These are phyloP conservation scores for Heterohyrax brucei DNA, from an alignment of 2,797 vertebrate species.

Conservation along the genomic window DNA sequence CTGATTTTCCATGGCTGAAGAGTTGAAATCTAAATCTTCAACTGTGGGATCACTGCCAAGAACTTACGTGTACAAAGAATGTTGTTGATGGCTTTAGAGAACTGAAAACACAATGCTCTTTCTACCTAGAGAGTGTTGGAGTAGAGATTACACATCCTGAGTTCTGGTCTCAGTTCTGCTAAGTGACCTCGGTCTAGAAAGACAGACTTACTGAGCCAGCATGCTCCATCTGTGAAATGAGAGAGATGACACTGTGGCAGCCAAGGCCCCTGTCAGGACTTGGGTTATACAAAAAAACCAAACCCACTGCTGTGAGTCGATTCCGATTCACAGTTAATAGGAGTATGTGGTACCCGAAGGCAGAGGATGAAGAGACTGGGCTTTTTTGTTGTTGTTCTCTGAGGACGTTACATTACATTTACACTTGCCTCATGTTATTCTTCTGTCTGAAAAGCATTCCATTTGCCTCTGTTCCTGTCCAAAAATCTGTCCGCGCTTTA, in stretches of 20 bases:
- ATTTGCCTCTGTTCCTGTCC: neutral
- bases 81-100: conserved; percentile 30
- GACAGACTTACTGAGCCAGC: conserved; percentile 12
- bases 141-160: conserved; percentile 26
- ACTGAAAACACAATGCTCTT: conserved; percentile 1
- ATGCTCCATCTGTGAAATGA: neutral
- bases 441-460: neutral
- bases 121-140: conserved; percentile 17
- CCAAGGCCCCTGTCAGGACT: neutral
- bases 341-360: neutral
- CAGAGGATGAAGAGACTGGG: neutral
- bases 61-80: neutral
- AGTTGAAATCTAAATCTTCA: conserved; percentile 53
- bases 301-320: too few species aligned
- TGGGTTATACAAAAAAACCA: too few species aligned
- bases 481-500: conserved; percentile 30
- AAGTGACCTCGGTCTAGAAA: conserved; percentile 37
- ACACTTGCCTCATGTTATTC: neutral
- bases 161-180: conserved; percentile 58
- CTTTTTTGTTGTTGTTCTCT: neutral
- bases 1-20: neutral
- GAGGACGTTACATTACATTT: conserved; percentile 27
- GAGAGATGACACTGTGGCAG: neutral
- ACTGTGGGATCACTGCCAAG: neutral
- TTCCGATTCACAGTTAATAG: too few species aligned